Evolutionary conservation across 2,888 invertebrate genomes (phyloP).

Genomic region (Diploptera punctata): DNA sequence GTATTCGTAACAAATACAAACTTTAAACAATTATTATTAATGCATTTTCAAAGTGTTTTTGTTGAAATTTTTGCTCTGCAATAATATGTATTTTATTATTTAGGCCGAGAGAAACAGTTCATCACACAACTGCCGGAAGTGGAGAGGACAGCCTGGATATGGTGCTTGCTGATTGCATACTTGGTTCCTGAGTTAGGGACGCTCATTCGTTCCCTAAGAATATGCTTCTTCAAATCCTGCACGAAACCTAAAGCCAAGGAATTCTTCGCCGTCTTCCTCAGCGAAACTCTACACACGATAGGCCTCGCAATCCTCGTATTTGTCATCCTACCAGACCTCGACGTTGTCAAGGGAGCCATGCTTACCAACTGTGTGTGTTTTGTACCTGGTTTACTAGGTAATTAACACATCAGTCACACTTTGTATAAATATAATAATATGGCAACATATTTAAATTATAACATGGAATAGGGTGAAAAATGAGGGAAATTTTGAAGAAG

Average conservation of each 20-base stretch:
- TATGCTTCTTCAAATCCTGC: slow-evolving; percentile 76
- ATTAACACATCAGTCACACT: too few species aligned
- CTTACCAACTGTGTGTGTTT: slow-evolving; percentile 85
- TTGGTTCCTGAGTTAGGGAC: slow-evolving; percentile 77
- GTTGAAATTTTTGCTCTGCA: too few species aligned
- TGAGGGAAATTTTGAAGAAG: too few species aligned
- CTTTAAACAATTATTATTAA: too few species aligned
- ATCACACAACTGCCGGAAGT: slow-evolving; percentile 54
- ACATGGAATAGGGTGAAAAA: too few species aligned
- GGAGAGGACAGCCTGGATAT: slow-evolving; percentile 78
- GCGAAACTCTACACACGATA: slow-evolving; percentile 79
- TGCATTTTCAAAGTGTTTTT: too few species aligned
- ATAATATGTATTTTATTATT: too few species aligned
- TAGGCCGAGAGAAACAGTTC: slow-evolving; percentile 52
- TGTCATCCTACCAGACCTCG: slow-evolving; percentile 77
- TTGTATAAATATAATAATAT: too few species aligned
- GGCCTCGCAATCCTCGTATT: slow-evolving; percentile 81
- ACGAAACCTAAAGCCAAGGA: slow-evolving; percentile 62
- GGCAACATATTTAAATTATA: too few species aligned
- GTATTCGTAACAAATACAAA: too few species aligned
- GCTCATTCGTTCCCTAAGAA: slow-evolving; percentile 72
- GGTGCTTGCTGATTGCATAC: slow-evolving; percentile 79
- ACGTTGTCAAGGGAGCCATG: slow-evolving; percentile 83
- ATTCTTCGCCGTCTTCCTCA: slow-evolving; percentile 67
- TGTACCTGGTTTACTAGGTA: slow-evolving; percentile 78